Percentiles rank a stretch among this genome's conserved stretches.
Conservation (phyloP, 2,113 vertebrate genomes). For the Trochalopteron elliotii region DNA sequence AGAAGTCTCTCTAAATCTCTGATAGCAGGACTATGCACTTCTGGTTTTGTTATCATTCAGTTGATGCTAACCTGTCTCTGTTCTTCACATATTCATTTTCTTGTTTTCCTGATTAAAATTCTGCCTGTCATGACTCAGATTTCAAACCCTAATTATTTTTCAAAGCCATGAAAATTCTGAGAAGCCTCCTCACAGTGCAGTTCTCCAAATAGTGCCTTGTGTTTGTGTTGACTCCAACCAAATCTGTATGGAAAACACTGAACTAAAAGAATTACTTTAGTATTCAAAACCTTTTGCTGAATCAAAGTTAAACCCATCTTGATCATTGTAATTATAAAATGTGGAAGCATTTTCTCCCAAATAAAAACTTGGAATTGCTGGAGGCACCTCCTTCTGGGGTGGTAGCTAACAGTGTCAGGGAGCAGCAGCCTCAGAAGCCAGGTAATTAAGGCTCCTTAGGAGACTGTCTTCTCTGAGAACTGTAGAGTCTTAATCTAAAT, state of each 20-base stretch:
- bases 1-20: not conserved
- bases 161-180: not conserved
- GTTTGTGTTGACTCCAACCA: not conserved
- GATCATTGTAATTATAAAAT: not conserved
- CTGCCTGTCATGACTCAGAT: not conserved
- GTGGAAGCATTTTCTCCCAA: not conserved
- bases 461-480: not conserved
- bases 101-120: conserved; percentile 40
- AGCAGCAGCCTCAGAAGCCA: not conserved
- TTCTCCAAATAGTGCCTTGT: not conserved
- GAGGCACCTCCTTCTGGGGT: not conserved
- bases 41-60: not conserved
- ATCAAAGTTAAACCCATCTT: not conserved
- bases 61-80: not conserved
- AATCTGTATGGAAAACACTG: not conserved
- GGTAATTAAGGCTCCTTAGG: not conserved
- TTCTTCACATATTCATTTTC: not conserved
- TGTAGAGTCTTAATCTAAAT: not conserved
- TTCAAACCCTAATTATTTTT: not conserved
- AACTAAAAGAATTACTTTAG: not conserved
- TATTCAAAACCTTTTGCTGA: not conserved
- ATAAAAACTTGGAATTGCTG: not conserved
- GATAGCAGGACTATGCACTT: rapidly evolving
- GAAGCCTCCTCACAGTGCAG: not conserved
- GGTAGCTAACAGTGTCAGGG: not conserved